Conservation (phyloP, 2,888 invertebrate genomes). For the Orchesellides sinensis region DNA sequence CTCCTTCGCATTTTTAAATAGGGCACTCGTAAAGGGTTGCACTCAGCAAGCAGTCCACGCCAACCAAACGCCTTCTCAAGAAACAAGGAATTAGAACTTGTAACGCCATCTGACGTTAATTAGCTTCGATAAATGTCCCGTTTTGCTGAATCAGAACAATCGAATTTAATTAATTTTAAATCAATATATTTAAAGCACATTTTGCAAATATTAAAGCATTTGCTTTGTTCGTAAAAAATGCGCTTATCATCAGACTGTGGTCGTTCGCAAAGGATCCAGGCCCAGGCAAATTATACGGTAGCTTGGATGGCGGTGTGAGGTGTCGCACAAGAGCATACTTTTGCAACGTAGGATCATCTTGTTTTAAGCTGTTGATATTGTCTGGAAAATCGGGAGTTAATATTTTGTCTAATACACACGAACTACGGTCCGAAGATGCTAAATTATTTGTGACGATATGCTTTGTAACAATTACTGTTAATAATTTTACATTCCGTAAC, state of each 20-base stretch:
- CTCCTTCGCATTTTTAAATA: constrained; percentile 20
- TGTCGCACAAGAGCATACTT: constrained; percentile 13
- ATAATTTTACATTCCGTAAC: too few species aligned
- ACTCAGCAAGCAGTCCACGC: constrained; percentile 61
- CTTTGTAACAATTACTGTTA: too few species aligned
- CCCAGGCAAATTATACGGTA: constrained; percentile 29
- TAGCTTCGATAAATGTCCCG: constrained; percentile 59
- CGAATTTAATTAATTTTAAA: not conserved
- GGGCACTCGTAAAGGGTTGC: constrained; percentile 48
- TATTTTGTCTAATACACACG: not conserved
- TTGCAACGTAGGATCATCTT: not conserved
- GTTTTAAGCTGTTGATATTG: constrained; percentile 14
- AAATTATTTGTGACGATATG: too few species aligned
- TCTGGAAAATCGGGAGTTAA: constrained; percentile 6
- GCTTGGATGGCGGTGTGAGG: constrained; percentile 48
- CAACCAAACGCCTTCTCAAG: constrained; percentile 50
- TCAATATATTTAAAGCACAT: not conserved
- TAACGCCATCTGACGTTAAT: constrained; percentile 47
- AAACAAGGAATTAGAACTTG: constrained; percentile 31
- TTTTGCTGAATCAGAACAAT: constrained; percentile 7
- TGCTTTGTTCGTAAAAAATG: constrained; percentile 28
- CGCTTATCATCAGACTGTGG: not conserved
- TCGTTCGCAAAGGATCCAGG: not conserved
- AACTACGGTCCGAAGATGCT: too few species aligned
- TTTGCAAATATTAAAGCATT: not conserved